These are phyloP conservation scores for Turritopsis dohrnii DNA, from an alignment of 30 jellyfish, hydroid and myxozoan species.

Conservation along the genomic window DNA sequence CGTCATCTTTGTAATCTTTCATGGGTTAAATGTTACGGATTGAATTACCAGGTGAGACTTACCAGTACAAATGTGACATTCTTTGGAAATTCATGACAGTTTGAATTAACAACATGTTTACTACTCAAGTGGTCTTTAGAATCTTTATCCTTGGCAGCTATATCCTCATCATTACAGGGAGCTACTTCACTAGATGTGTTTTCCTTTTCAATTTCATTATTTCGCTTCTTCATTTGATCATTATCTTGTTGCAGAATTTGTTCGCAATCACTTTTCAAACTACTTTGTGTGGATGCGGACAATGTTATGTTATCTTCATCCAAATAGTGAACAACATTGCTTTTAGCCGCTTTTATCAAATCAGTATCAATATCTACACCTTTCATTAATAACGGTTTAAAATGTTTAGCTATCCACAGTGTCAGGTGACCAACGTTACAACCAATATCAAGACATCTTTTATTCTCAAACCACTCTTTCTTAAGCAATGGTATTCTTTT, in stretches of 20 bases:
- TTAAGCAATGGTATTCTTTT: conserved; percentile 52
- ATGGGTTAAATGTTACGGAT: no score
- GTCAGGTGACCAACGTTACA: conserved; percentile 97
- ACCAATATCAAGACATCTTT: conserved; percentile 85
- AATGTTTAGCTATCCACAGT: conserved; percentile 65
- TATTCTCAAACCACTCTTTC: conserved; percentile 49
- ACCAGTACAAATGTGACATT: background rate
- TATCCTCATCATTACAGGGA: background rate
- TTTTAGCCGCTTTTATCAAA: conserved; percentile 68
- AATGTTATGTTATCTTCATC: background rate
- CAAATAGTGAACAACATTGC: conserved; percentile 40
- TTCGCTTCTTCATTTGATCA: background rate
- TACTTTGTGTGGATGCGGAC: background rate
- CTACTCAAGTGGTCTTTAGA: background rate
- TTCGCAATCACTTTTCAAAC: background rate
- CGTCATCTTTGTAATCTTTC: no score
- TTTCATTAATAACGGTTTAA: conserved; percentile 38
- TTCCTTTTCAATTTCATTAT: background rate
- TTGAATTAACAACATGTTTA: background rate
- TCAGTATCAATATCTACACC: conserved; percentile 83
- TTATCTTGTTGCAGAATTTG: background rate
- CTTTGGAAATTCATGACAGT: background rate
- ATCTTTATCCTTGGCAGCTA: background rate
- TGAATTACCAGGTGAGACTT: no score
- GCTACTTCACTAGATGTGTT: background rate